Evolutionary conservation across 2,888 invertebrate genomes (phyloP), one percentile per base, ranked within the genome.

Genomic region (Lasius fuliginosus): DNA sequence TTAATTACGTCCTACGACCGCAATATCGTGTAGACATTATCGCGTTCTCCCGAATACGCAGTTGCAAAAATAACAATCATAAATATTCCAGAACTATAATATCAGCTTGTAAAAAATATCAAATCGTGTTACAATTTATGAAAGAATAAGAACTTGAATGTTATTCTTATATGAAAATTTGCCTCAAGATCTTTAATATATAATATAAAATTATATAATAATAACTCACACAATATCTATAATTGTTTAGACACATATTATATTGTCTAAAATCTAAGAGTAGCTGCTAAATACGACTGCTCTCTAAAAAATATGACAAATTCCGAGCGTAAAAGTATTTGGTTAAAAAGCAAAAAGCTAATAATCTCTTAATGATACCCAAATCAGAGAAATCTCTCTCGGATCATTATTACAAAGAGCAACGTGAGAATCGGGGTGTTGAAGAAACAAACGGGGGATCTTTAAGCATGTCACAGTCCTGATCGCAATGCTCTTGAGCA

Each of bases 341-440:
- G 9, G 3, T 11, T 33, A 62, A 30, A 30, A 1, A 40, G 23
- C 12, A 18, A 6, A 65, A 36, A 67, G 56, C 18, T 65, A 77
- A 67, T 77, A 65, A 27, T 65, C 23, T 2, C 18, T 40, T 27
- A 27, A 40, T 56, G 49, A 67, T 56, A 56, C 0, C 18, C 15
- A 46, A 42, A 2, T 9, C 67, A 46, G 23, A 30, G 68, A 40
- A 68, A 58, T 67, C 67, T 67, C 56, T 77, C 56, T 42, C 30
- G 18, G 53, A 56, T 67, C 27, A 27, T 42, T 68, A 77, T 77
- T 67, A 67, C 56, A 58, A 42, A 68, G 67, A 77, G 68, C 56
- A 77, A 77, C 67, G 77, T 68, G 77, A 77, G 77, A 77, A 77
- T 42, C 56, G 67, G 15, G 15, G 9, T 77, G 56, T 77, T 77